Percentiles rank a stretch among this genome's conserved stretches.
These are phyloP conservation scores for Clavelina lepadiformis DNA, from an alignment of 23 tunicate genomes.

Conservation along the genomic window DNA sequence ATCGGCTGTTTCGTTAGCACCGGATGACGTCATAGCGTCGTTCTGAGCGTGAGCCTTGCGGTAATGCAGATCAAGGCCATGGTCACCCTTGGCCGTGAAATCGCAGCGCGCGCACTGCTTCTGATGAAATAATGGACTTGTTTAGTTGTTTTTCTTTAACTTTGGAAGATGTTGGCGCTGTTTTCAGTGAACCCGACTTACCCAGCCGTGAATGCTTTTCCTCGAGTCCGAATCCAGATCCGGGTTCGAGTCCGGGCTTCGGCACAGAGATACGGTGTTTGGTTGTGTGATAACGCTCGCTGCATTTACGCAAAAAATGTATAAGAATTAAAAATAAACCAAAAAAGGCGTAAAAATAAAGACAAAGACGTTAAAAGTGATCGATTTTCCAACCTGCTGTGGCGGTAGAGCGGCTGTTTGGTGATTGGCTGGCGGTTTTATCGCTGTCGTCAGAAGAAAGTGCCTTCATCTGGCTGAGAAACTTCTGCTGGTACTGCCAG, in stretches of 20 bases:
- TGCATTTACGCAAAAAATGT: too few relatives aligned
- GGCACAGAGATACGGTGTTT: constrained; percentile 23
- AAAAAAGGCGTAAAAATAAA: too few relatives aligned
- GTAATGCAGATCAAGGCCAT: constrained; percentile 75
- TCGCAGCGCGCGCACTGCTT: constrained; percentile 65
- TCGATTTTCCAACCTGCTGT: not conserved
- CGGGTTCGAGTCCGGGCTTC: constrained; percentile 22
- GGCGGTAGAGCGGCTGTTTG: not conserved
- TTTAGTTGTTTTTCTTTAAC: not conserved
- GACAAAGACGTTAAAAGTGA: too few relatives aligned
- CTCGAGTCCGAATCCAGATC: constrained; percentile 31
- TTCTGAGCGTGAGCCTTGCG: constrained; percentile 53
- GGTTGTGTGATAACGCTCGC: not conserved
- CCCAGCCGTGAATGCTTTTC: constrained; percentile 72
- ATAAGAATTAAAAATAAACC: too few relatives aligned
- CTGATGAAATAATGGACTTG: constrained; percentile 15
- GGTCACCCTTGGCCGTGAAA: constrained; percentile 76
- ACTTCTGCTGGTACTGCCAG: constrained; percentile 22
- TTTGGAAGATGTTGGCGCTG: not conserved
- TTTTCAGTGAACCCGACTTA: constrained; percentile 8
- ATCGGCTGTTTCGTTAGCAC: constrained; percentile 9
- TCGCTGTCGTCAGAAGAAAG: constrained; percentile 8
- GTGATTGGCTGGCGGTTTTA: not conserved
- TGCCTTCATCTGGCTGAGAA: constrained; percentile 26
- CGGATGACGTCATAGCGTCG: constrained; percentile 36